Percentiles rank a stretch among this genome's conserved stretches.
phyloP scores from a whole-genome alignment of 2,888 invertebrate genomes.

The Colletes collaris region DNA sequence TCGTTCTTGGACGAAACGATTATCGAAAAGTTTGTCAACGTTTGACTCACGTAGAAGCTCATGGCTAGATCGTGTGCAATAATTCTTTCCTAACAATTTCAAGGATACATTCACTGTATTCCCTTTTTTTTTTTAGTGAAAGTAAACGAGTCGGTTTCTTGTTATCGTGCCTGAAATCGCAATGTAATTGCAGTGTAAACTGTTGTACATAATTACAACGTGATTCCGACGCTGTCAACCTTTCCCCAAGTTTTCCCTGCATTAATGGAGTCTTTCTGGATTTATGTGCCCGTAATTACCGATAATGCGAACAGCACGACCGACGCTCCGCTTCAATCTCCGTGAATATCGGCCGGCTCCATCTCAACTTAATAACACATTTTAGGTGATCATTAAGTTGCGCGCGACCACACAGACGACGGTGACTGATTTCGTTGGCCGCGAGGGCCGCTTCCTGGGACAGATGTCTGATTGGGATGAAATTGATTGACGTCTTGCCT shows the following conservation, averaged over 20 bases:
- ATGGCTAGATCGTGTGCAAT: too few species aligned
- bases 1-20: too few species aligned
- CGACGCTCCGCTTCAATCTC: conserved; percentile 42
- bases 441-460: conserved; percentile 21
- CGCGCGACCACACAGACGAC: conserved; percentile 65
- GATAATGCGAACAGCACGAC: conserved; percentile 51
- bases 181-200: conserved; percentile 4
- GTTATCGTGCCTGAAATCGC: not conserved
- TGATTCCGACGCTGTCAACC: conserved; percentile 26
- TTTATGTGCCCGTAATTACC: conserved; percentile 45
- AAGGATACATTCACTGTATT: too few species aligned
- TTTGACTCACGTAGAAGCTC: too few species aligned
- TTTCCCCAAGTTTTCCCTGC: conserved; percentile 11
- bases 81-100: too few species aligned
- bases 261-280: conserved; percentile 25
- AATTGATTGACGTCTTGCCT: conserved; percentile 63
- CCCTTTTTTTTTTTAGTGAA: too few species aligned
- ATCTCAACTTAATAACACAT: conserved; percentile 69
- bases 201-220: conserved; percentile 2
- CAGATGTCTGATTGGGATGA: conserved; percentile 37
- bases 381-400: conserved; percentile 66
- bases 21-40: too few species aligned
- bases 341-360: conserved; percentile 42
- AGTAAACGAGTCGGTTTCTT: not conserved
- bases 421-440: conserved; percentile 40